A percentile compares a stretch with the other conserved stretches of the same genome.
Evolutionary conservation across 2,113 vertebrate species (phyloP).

Genomic region (Ploceus nigricollis): DNA sequence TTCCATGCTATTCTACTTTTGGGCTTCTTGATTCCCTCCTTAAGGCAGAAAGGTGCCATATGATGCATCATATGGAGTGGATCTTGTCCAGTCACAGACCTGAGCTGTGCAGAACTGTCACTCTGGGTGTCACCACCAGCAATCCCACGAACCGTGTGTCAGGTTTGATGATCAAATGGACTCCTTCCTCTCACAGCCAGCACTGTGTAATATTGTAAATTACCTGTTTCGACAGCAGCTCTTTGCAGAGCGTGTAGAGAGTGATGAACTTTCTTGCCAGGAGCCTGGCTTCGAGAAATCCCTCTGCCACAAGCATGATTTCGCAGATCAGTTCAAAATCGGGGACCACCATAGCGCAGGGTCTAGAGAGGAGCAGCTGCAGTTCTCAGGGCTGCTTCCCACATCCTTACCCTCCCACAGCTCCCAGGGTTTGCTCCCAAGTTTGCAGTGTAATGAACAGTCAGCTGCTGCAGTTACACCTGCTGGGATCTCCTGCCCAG

Average conservation of each 20-base stretch:
- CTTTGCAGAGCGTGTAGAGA: conserved; percentile 74
- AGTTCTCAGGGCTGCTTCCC: not conserved
- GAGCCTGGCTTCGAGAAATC: conserved; percentile 74
- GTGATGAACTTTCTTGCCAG: conserved; percentile 78
- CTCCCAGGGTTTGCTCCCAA: too few species aligned
- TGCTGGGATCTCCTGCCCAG: not conserved
- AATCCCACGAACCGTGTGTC: not conserved
- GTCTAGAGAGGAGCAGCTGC: conserved; percentile 38
- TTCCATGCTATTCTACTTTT: not conserved
- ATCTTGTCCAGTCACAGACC: not conserved
- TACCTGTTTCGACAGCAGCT: conserved; percentile 78
- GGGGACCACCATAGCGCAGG: conserved; percentile 78
- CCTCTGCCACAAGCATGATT: conserved; percentile 81
- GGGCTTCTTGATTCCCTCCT: not conserved
- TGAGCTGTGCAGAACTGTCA: not conserved
- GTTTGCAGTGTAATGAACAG: not conserved
- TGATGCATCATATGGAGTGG: not conserved
- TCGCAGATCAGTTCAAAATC: conserved; percentile 80
- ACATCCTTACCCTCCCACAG: not conserved
- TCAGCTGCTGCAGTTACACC: not conserved
- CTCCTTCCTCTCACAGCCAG: not conserved
- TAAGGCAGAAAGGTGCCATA: not conserved
- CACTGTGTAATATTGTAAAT: too few species aligned
- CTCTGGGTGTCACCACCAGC: not conserved
- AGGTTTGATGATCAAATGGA: not conserved